Evolutionary conservation across 2,113 vertebrate genomes (phyloP).

Genomic region (Stigmatopora nigra): DNA sequence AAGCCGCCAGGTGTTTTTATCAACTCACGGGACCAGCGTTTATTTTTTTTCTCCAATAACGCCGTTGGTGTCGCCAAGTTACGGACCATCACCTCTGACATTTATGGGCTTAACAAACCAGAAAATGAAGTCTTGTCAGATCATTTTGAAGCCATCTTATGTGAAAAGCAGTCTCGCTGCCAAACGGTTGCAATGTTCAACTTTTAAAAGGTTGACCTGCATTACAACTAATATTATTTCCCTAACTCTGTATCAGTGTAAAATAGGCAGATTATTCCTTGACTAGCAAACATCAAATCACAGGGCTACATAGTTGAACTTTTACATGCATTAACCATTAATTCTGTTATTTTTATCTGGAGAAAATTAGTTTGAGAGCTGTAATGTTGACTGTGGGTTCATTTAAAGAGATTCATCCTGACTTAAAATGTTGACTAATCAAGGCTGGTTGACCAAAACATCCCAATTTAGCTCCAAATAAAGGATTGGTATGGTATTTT

Average conservation of each 20-base stretch:
- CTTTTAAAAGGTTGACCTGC: conserved; percentile 4
- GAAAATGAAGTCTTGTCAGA: conserved; percentile 2
- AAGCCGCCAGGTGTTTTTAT: conserved; percentile 11
- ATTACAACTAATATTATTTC: neutral
- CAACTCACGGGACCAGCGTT: neutral
- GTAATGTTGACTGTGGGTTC: too few relatives aligned
- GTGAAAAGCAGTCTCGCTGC: neutral
- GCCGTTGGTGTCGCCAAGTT: neutral
- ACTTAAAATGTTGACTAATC: too few relatives aligned
- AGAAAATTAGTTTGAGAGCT: too few relatives aligned
- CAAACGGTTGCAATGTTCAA: neutral
- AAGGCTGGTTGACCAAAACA: too few relatives aligned
- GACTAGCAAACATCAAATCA: too few relatives aligned
- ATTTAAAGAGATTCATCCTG: too few relatives aligned
- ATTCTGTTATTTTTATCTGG: too few relatives aligned
- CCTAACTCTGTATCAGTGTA: neutral
- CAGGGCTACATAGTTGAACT: too few relatives aligned
- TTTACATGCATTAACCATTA: too few relatives aligned
- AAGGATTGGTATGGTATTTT: too few relatives aligned
- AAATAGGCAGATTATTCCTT: too few relatives aligned
- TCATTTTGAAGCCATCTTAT: conserved; percentile 8
- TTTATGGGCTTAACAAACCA: conserved; percentile 7
- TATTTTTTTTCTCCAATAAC: neutral
- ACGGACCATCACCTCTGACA: conserved; percentile 19
- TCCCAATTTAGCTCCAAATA: too few relatives aligned